Base-by-base conservation (phyloP, 1,140 invertebrate species). In the Drosophila chauvacae region DNA sequence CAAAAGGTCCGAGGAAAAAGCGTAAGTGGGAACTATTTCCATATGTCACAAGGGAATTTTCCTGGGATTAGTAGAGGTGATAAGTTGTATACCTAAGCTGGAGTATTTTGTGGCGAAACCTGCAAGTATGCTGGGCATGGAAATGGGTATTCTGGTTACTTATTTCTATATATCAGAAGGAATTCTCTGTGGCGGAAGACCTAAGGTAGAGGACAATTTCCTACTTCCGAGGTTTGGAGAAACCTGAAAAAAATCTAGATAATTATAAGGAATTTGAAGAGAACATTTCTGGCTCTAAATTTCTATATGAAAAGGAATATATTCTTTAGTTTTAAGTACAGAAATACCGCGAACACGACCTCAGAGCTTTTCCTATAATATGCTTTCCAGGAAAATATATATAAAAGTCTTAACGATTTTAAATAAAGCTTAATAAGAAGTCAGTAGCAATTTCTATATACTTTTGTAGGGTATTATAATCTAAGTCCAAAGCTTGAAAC, bases 1-100 rank as follows among this genome's bases (percentile, higher is more conserved):
- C 9, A 37, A 53, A 20, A n/a, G 16, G 59, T 33, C 7, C 18
- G 0, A n/a, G 10, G 0, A 33, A 41, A 56, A 39, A 35, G 1
- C 28, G 53, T 7, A 68, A 41, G 18, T 51, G 45, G 35, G 20
- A 56, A 56, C 20, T 39, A 39, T 39, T 56, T 56, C 35, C 53
- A 56, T 56, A 26, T 39, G 35, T 26, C 35, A n/a, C 2, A 35
- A n/a, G 39, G 20, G n/a, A 56, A 50, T 35, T 62, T 53, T 20
- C 23, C 26, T 14, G 18, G 7, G 2, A 62, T 10, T 20, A 53
- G 35, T 58, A 9, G 6, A 58, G 56, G 16, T 42, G 26, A 20
- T 42, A 35, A 11, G 33, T 35, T 11, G 11, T 13, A 10, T 26
- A n/a, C 23, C 20, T 10, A 30, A 26, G 35, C 4, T 23, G 14